A percentile compares a stretch with the other conserved stretches of the same genome.
phyloP scores from a whole-genome alignment of 64 coral and sea anemone species.

The Montipora capricornis region DNA sequence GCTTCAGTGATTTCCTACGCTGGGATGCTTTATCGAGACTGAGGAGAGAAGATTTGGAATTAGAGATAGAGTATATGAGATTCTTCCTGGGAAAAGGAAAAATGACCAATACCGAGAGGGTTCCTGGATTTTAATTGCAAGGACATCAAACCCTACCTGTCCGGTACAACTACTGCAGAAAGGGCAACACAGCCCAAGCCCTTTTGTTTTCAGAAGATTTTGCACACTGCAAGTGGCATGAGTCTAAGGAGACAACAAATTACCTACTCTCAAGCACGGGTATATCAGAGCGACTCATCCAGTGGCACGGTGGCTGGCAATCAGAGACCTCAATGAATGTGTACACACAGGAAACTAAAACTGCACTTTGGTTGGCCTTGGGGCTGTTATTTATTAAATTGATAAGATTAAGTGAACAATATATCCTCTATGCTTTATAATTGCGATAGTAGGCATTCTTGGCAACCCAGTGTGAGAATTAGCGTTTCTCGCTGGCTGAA shows the following conservation, averaged over 20 bases:
- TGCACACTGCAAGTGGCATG: not conserved
- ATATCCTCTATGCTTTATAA: no score
- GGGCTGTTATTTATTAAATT: no score
- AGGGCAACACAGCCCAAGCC: not conserved
- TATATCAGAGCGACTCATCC: not conserved
- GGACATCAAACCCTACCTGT: not conserved
- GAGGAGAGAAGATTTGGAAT: not conserved
- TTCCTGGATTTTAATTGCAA: not conserved
- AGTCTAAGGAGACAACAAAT: not conserved
- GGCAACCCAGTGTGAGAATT: no score
- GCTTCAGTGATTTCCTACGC: not conserved
- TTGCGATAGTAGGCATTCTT: no score
- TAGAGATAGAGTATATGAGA: not conserved
- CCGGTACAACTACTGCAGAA: not conserved
- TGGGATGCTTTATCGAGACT: not conserved
- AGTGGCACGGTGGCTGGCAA: not conserved
- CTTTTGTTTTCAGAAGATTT: not conserved
- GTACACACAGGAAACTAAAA: not conserved
- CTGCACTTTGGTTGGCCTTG: no score
- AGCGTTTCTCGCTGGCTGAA: no score
- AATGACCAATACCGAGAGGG: not conserved
- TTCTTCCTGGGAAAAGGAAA: not conserved
- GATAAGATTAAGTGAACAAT: no score
- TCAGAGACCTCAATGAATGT: not conserved
- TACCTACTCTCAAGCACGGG: not conserved